Evolutionary conservation across 2,797 vertebrate species (phyloP).

Genomic region (Poeciliopsis infans): DNA sequence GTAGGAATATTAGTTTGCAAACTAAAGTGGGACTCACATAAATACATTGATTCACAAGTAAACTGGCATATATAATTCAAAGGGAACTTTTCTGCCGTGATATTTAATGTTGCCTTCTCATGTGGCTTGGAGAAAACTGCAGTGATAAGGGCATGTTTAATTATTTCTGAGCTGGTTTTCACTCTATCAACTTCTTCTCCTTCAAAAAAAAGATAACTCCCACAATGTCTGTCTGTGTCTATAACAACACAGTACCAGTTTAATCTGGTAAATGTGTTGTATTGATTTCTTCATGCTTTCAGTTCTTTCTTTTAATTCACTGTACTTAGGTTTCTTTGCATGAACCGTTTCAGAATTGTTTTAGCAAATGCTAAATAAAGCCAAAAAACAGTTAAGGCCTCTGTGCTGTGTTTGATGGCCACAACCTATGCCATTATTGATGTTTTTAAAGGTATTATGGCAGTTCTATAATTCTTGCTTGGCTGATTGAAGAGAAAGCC

Average conservation of each 20-base stretch:
- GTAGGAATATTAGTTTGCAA: conserved; percentile 37
- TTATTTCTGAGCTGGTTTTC: conserved; percentile 58
- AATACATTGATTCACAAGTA: conserved; percentile 52
- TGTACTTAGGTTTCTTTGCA: conserved; percentile 23
- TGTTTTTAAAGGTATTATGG: conserved; percentile 32
- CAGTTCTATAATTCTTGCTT: conserved; percentile 50
- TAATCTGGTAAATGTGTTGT: conserved; percentile 68
- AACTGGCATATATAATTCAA: conserved; percentile 62
- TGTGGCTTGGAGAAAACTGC: conserved; percentile 52
- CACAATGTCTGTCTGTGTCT: conserved; percentile 60
- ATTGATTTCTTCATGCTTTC: conserved; percentile 47
- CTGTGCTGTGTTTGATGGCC: conserved; percentile 36
- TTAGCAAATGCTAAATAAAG: conserved; percentile 44
- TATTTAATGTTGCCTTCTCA: conserved; percentile 61
- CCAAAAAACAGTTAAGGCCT: conserved; percentile 41
- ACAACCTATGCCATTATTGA: conserved; percentile 36
- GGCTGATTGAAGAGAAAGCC: conserved; percentile 42
- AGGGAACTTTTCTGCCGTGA: conserved; percentile 57
- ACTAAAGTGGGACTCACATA: conserved; percentile 31
- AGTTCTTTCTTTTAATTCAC: conserved; percentile 35
- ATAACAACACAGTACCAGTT: conserved; percentile 52
- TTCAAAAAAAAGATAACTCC: conserved; percentile 65
- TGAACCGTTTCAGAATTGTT: conserved; percentile 6
- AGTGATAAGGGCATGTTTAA: conserved; percentile 74
- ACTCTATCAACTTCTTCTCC: conserved; percentile 43